Evolutionary conservation across 92 coral and sea anemone genomes (phyloP), one percentile per base, ranked within the genome.

Genomic region (Meandrina meandrites): DNA sequence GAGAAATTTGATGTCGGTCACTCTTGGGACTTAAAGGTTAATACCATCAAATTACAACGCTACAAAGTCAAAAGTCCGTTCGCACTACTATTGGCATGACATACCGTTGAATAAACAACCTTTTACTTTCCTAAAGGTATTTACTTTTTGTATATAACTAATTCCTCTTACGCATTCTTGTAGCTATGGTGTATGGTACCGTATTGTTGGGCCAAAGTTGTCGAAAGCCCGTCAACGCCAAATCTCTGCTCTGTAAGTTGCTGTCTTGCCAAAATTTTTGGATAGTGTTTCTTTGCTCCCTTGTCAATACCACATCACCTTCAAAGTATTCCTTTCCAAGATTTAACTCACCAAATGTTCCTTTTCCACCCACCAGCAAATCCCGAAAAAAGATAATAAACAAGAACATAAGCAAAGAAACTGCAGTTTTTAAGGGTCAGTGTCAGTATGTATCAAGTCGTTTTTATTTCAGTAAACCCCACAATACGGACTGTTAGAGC

Each of bases 201-300:
- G 81, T 62, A 28, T 89, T 93, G 28, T 77, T 75, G 4, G 92
- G 91, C 98, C 98, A 95, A 62, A 95, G 70, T 42, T 88, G 87
- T 7, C 80, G 84, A 10, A 89, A 62, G 74, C 89, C 94, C 30
- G 80, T 93, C 36, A 0, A 27, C 14, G 83, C 80, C 75, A 90
- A 37, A 28, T 91, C 94, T 45, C 89, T 87, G 24, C 68, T 53
- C 64, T 81, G 75, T 71, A 68, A 8, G 37, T 56, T 30, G 75
- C 89, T 82, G 32, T 81, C 87, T 75, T 86, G 57, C 84, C 82
- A 64, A 12, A 32, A 75, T 16, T 86, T 82, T 50, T 86, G 72
- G 27, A 93, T 12, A 14, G 73, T 36, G 66, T 83, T 86, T 30
- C 84, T 58, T 60, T 93, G 96, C 15, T 78, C 32, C 71, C 75